Base-by-base conservation (phyloP, 1,140 invertebrate species). In the Liolophura sinensis region DNA sequence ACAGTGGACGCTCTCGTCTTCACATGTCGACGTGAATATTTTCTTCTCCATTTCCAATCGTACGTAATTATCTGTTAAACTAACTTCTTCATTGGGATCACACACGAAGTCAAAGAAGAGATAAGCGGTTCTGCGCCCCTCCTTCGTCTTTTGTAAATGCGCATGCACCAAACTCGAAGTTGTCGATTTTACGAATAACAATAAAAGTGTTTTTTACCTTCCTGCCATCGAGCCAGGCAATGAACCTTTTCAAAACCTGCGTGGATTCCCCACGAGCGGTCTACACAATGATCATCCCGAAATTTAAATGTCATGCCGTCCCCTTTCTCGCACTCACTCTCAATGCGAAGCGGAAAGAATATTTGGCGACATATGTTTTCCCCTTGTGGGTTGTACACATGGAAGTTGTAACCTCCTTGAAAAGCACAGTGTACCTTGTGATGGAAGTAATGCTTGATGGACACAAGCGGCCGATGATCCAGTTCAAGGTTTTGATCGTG, bases 241-340 rank as follows among this genome's bases (percentile, higher is more conserved):
- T 70, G 67, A 0, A 66, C 61, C 24, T 62, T 66, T 40, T 40
- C 31, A 40, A 40, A 40, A 9, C 31, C 25, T 73, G 73, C 24
- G 61, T 68, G 0, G 67, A 40, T 3, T 62, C 4, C 51, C 54
- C 55, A 64, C 69, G 31, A 64, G 67, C 15, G 47, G 20, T 74
- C 72, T 5, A 75, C 65, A 62, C 77, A 78, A 1, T 71, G 49
- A 3, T 67, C 54, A 15, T 62, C 60, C 59, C 74, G 62, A 57
- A 78, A 78, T 63, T 78, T 69, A 48, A 78, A 69, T 16, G 65
- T 62, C 22, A 78, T 73, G 1, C 76, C 76, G 52, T 78, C 76
- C 7, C 71, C 73, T 48, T 60, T 46, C 47, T 78, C 76, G 62
- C 76, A 78, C 48, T 78, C 76, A 62, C 76, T 78, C 59, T 78